Evolutionary conservation across 2,888 invertebrate species (phyloP).

Genomic region (Drosophila nr. perissopoda): DNA sequence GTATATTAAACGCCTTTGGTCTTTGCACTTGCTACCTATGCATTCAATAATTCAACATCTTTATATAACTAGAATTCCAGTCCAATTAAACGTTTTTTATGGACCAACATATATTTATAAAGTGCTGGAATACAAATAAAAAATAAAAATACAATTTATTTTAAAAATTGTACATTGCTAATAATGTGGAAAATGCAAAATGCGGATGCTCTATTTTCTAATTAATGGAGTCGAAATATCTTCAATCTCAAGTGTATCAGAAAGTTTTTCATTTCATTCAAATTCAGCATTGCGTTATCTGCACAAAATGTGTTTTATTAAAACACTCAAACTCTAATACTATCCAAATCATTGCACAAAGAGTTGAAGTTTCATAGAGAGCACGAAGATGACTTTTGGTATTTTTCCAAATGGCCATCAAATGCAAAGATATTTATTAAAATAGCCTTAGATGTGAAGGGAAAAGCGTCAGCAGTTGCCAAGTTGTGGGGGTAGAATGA

Average conservation of each 20-base stretch:
- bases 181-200: background rate
- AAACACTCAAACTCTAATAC: slow-evolving; percentile 12
- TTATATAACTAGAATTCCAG: background rate
- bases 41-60: background rate
- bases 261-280: background rate
- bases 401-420: slow-evolving; percentile 24
- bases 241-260: background rate
- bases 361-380: background rate
- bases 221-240: background rate
- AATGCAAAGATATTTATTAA: slow-evolving; percentile 23
- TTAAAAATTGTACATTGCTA: background rate
- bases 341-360: slow-evolving; percentile 52
- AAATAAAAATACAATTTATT: background rate
- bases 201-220: background rate
- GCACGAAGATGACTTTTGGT: slow-evolving; percentile 1
- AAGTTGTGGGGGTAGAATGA: slow-evolving; percentile 5
- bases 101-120: background rate
- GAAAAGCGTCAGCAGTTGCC: slow-evolving; percentile 29
- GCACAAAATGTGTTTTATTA: background rate
- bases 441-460: slow-evolving; percentile 5
- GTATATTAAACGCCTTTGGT: background rate
- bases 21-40: slow-evolving; percentile 14
- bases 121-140: background rate
- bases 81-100: background rate
- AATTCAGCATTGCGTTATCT: background rate